phyloP scores from a whole-genome alignment of 2,113 vertebrate genomes.

The Zootoca vivipara region DNA sequence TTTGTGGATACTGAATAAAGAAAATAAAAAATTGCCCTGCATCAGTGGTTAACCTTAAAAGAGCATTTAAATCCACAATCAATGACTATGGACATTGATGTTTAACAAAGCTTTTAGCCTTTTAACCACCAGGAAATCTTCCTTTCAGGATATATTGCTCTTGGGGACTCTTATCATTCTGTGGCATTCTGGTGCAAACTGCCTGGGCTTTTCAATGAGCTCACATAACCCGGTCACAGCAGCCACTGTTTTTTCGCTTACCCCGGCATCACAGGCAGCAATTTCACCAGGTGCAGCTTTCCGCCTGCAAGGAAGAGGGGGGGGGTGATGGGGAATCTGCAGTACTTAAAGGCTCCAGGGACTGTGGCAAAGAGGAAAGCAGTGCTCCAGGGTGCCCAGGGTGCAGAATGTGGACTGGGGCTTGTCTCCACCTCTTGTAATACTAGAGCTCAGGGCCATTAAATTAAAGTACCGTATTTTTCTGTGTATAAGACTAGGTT shows the following conservation, averaged over 20 bases:
- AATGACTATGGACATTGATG: slow-evolving; percentile 44
- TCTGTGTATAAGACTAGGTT: no score
- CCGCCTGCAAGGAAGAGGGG: not conserved
- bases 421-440: not conserved
- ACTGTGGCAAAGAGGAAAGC: not conserved
- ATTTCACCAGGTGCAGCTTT: not conserved
- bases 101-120: slow-evolving; percentile 72
- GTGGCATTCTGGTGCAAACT: not conserved
- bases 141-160: slow-evolving; percentile 58
- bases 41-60: slow-evolving; percentile 63
- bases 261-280: not conserved
- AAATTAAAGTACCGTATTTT: not conserved
- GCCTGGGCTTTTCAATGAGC: not conserved
- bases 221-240: not conserved
- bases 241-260: not conserved
- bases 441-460: not conserved
- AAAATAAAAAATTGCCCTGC: slow-evolving; percentile 47
- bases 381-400: not conserved
- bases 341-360: not conserved
- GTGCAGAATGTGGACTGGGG: not conserved
- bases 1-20: slow-evolving; percentile 46
- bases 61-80: slow-evolving; percentile 67
- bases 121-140: slow-evolving; percentile 46
- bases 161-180: slow-evolving; percentile 18
- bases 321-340: not conserved